Evolutionary conservation across 2,797 vertebrate species (phyloP), one percentile per base, ranked within the genome.

Genomic region (Tadarida brasiliensis): DNA sequence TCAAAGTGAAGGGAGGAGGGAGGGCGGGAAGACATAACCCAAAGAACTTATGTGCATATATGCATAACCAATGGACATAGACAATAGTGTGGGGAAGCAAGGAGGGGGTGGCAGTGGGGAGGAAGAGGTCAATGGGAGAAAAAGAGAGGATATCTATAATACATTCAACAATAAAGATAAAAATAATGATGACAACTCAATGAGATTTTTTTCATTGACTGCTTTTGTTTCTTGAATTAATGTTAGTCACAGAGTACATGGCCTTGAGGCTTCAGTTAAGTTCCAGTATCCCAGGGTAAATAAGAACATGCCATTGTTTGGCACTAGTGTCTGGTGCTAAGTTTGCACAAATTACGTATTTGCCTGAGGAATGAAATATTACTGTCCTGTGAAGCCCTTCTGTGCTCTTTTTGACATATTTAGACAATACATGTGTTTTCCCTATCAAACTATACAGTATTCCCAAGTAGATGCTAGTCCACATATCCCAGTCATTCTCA

Each of bases 401-500:
- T 86, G 68, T 73, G 9, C 11, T 87, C 28, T 76, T 85, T 51
- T 81, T 54, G 39, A 59, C 28, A 49, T 91, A 90, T 89, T 68
- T 83, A 90, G 14, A 49, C 3, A 68, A 33, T 28, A 35, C 1
- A 35, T 54, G 33, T 68, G 9, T 59, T 74, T 87, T 68, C 56
- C 56, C 35, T 87, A 49, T 2, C 19, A 83, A 83, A 87, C 15
- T 57, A 63, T 51, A 26, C 74, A 19, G 5, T 90, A 88, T 39
- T 56, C 17, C 59, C 22, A 87, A 61, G 17, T 11, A 30, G 4
- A 5, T 54, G 9, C 7, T 44, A 85, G 15, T 67, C 16, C 10
- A 54, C 24, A 11, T n/a, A 28, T 84, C 17, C 67, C 56, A 78
- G n/a, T 89, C 91, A 81, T 95, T 97, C 87, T 87, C 59, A 94